Base-by-base conservation (phyloP, 2,797 vertebrate species). In the Ciconia nigra region DNA sequence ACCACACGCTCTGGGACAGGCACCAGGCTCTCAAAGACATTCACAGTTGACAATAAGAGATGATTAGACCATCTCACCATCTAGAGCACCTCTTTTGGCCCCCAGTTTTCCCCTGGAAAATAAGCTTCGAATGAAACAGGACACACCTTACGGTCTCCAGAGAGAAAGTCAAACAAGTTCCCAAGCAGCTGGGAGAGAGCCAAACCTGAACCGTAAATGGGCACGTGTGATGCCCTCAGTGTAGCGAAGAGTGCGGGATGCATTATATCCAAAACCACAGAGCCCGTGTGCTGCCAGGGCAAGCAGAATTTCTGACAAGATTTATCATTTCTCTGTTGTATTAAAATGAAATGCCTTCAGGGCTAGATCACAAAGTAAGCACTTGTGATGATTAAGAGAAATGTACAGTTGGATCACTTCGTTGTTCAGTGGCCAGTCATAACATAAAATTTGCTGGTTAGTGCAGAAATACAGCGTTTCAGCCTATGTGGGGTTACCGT, bases 401-500 rank as follows among this genome's bases (percentile, higher is more conserved):
- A 96, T 19, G 86, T 71, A 26, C 41, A 77, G 89, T 83, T 96
- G 96, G 95, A 96, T 93, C 5, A 7, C 82, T 96, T 62, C 86
- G 91, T 79, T 95, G 94, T 91, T 96, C 47, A 0, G 90, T 95
- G 93, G 96, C 96, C 96, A 97, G 97, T 96, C 92, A 97, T 96
- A 97, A 97, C 94, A 97, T n/a, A 83, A 86, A 96, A 96, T 92
- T 20, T 96, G 96, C 96, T 97, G 87, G 46, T 83, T 52, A 59
- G 63, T 81, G 95, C 94, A 97, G 91, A 97, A 97, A 87, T 33
- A 2, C 46, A 3, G 8, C 2, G 1, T 61, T 81, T 78, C 87
- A 72, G 84, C 55, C 84, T 15, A 28, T 19, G 62, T 59, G 92
- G 15, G 89, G 95, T 96, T 96, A 62, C 81, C 0, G 18, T 41